phyloP scores from a whole-genome alignment of 2,797 vertebrate genomes.

The Eidolon dupreanum region DNA sequence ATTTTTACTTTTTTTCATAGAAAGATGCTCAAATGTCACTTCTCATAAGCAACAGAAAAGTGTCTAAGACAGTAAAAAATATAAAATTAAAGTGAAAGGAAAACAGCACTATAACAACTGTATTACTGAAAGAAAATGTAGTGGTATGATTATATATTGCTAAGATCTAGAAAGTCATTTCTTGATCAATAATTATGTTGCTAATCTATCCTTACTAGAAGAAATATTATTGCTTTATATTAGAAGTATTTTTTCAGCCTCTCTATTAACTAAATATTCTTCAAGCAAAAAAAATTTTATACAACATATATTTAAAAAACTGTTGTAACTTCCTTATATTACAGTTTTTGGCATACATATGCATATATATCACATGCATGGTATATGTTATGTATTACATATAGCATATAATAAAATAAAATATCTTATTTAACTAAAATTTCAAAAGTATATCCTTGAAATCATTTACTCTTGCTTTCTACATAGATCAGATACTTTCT shows the following conservation, averaged over 20 bases:
- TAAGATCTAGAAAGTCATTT: neutral
- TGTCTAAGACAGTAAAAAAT: neutral
- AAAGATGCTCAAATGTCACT: neutral
- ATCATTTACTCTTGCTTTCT: neutral
- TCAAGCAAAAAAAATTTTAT: neutral
- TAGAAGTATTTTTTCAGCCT: neutral
- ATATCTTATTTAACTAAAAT: neutral
- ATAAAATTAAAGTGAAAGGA: neutral
- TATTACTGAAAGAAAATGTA: neutral
- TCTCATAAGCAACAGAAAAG: neutral
- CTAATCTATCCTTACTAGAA: neutral
- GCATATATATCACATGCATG: neutral
- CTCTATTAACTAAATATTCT: neutral
- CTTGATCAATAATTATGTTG: neutral
- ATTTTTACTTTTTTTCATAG: neutral
- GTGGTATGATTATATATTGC: neutral
- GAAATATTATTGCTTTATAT: neutral
- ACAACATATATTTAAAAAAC: neutral
- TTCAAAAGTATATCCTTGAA: neutral
- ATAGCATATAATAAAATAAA: neutral
- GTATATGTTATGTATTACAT: neutral
- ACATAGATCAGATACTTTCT: neutral
- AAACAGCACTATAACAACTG: neutral
- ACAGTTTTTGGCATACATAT: neutral
- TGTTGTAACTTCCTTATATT: neutral